Evolutionary conservation across 2,888 invertebrate species (phyloP), one percentile per base, ranked within the genome.

Genomic region (Epirrhoe alternata): DNA sequence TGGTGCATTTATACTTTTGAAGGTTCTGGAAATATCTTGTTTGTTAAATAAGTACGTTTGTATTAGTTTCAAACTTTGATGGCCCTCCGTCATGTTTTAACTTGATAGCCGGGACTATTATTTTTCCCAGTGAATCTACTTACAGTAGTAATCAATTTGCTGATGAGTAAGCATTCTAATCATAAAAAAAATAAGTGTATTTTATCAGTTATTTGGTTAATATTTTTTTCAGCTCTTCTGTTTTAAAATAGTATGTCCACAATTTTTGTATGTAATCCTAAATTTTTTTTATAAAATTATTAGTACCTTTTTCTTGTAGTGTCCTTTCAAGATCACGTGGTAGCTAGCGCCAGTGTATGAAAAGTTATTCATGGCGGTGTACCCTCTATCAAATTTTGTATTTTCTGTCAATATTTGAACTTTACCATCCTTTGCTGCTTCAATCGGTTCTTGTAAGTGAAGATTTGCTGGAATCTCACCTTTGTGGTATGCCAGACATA

Each of bases 291-390:
- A 24, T 24, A 24, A 24, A 24, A 24, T 24, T 24, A 24, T 24
- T 2, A 24, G n/a, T 74, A 87, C 88, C 82, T 86, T 88, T 56
- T 74, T 57, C 54, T 86, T 88, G 57, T 78, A 83, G 75, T 79
- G 83, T 4, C 86, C 87, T 51, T 86, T 86, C 30, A 88, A 70
- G 1, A 88, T 71, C 0, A 82, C 75, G 70, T 89, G 87, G 14
- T 76, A 80, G 70, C 84, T 86, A 1, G 75, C 80, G 0, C 88
- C 88, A 50, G 79, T 77, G 10, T 66, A 79, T 0, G 86, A 86
- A 30, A 87, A 86, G 59, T 77, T 80, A 60, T 87, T 88, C 1
- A 87, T 0, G 1, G 86, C 86, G 7, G 78, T 77, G 72, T 64
- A 74, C 0, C 78, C 77, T 71, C 83, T 74, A 1, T 72, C 64